Base-by-base conservation (phyloP, 2,113 vertebrate genomes). In the Hippocampus mohnikei region DNA sequence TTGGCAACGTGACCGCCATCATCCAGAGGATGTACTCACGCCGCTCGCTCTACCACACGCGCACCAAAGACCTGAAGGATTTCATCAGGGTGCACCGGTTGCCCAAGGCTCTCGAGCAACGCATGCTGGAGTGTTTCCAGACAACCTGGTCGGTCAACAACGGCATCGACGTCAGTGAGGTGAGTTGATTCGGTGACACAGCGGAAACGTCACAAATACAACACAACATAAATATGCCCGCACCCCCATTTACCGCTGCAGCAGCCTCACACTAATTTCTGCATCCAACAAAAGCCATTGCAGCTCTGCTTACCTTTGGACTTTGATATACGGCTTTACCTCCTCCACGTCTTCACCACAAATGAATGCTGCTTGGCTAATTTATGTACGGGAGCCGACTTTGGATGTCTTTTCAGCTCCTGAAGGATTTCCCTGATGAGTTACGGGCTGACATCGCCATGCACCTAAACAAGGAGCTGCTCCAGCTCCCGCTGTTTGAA, bases 121-220 rank as follows among this genome's bases (percentile, higher is more conserved):
- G 96, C 84, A 97, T 98, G 96, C 93, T 98, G 42, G 96, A 98
- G 80, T 98, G 97, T 90, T 98, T 98, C 90, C 96, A 98, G 87
- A 98, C 96, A 62, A 98, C 95, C 0, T 98, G 96, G 96, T 97
- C 96, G 8, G 95, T 98, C 90, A 98, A 98, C 91, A 97, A 97
- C 5, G 96, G 96, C 76, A 98, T 98, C 65, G 96, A 98, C 81
- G 95, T 96, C 72, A 95, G 94, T 42, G 96, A 97, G 96, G 95
- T 96, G 94, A 90, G 55, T 15, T 18, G n/a, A 23, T 44, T 44
- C 23, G 5, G 23, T 58, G 42, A 44, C 42, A 44, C 42, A 44
- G 42, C 13, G 3, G 42, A 12, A 44, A 50, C 46, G 16, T 7
- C 16, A 50, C 15, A 50, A 50, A 50, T 16, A 20, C 16, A 16